Base-by-base conservation (phyloP, 2,113 vertebrate species). In the Pitta sordida region DNA sequence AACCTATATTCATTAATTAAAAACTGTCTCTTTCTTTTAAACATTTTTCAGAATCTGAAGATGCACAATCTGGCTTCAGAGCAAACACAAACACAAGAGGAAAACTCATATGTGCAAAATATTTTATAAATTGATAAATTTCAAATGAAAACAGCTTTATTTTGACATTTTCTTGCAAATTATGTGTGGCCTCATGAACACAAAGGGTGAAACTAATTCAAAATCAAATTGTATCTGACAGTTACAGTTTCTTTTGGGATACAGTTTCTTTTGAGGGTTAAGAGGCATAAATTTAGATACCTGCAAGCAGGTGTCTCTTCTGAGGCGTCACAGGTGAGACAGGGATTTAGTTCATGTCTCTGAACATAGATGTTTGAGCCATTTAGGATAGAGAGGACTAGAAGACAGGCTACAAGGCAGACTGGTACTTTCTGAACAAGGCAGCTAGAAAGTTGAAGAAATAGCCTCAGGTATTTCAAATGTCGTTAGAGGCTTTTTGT, bases 141-240 rank as follows among this genome's bases (percentile, higher is more conserved):
- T 80, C 41, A 79, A 49, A 67, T 36, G 29, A 55, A 93, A 88
- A 14, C 65, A 83, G 70, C 36, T 95, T 95, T 94, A 85, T 94
- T 96, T 89, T 92, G 85, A 76, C 70, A 51, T 77, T 76, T 79
- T 22, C 39, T 68, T 68, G 9, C 3, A 82, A 56, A 49, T 5
- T 56, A n/a, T n/a, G n/a, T 46, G 21, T 53, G 44, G 13, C n/a
- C 14, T 90, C 11, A 30, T 62, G 41, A 69, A 87, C 82, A 5
- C 11, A 80, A 69, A 83, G 69, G 34, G 20, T 41, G 53, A 65
- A 90, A 43, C 16, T 67, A 60, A 41, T 58, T 74, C 15, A 83
- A 65, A 90, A 58, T 11, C 9, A 41, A 71, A 24, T 30, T 36
- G 1, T 36, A 9, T 68, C 44, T 63, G 44, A 44, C 21, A 83